These are phyloP conservation scores for Saxidomus purpurata DNA, from an alignment of 1,140 invertebrate genomes.

Conservation along the genomic window DNA sequence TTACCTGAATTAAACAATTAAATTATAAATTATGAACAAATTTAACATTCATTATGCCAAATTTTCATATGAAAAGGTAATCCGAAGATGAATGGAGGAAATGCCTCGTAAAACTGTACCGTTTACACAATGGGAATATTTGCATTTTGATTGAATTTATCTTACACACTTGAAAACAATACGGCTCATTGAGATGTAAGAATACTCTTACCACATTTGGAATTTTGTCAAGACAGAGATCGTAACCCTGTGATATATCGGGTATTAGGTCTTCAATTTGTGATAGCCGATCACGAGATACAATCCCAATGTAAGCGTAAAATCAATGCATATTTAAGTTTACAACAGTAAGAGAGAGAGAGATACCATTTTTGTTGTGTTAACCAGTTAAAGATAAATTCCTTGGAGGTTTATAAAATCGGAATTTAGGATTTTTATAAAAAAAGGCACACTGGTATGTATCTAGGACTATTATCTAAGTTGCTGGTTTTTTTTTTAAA, in stretches of 20 bases:
- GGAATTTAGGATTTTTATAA: background rate
- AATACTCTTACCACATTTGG: background rate
- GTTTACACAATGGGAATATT: background rate
- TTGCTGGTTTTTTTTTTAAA: background rate
- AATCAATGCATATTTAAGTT: conserved; percentile 17
- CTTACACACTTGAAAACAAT: background rate
- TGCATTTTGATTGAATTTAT: background rate
- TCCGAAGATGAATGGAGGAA: too few relatives aligned
- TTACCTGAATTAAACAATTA: too few relatives aligned
- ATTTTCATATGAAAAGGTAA: too few relatives aligned
- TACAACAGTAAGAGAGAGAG: background rate
- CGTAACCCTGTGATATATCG: conserved; percentile 2
- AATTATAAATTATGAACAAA: too few relatives aligned
- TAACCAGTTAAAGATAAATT: background rate
- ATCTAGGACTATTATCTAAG: background rate
- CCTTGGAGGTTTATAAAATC: background rate
- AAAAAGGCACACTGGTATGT: background rate
- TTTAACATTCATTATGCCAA: too few relatives aligned
- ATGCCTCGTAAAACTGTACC: too few relatives aligned
- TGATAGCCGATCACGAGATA: conserved; percentile 4
- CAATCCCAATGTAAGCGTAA: background rate
- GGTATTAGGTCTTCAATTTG: conserved; percentile 10
- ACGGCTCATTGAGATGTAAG: background rate
- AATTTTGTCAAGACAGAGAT: background rate
- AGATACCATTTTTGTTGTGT: background rate